These are phyloP conservation scores for Drosophila ironensis DNA, from an alignment of 1,140 invertebrate species.

Conservation along the genomic window DNA sequence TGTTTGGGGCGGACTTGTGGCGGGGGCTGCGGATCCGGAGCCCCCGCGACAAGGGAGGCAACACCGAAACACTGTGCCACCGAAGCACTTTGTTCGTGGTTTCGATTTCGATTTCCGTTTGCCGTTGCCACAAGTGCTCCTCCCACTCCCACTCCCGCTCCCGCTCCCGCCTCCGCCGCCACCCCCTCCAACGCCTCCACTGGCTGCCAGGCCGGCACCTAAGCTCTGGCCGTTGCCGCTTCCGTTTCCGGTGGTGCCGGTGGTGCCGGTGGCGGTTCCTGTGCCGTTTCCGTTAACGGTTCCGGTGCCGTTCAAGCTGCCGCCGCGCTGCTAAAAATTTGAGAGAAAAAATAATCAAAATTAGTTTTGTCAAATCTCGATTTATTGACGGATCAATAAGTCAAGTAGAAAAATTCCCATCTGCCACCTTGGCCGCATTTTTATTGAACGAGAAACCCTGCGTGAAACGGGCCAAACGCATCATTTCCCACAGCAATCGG, in stretches of 20 bases:
- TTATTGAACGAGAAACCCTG: conserved; percentile 65
- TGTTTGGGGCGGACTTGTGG: conserved; percentile 81
- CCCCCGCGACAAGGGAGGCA: conserved; percentile 86
- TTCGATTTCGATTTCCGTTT: conserved; percentile 64
- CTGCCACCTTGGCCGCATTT: conserved; percentile 58
- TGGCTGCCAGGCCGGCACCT: conserved; percentile 67
- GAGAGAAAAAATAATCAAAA: background rate
- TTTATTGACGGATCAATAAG: background rate
- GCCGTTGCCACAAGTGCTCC: conserved; percentile 21
- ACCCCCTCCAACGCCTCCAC: conserved; percentile 43
- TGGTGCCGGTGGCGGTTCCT: conserved; percentile 40
- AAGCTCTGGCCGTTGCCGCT: conserved; percentile 41
- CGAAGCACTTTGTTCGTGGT: conserved; percentile 74
- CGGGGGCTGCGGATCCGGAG: conserved; percentile 84
- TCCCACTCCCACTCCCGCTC: conserved; percentile 3
- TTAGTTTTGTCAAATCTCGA: no score
- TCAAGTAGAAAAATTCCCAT: background rate
- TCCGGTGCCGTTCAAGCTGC: no score
- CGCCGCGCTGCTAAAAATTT: no score
- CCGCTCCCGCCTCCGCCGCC: conserved; percentile 37
- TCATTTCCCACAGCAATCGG: conserved; percentile 52
- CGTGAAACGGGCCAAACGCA: conserved; percentile 74
- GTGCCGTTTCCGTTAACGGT: conserved; percentile 33
- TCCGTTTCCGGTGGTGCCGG: conserved; percentile 27
- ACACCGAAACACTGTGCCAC: conserved; percentile 86